Conservation (phyloP, 2,888 invertebrate species). For the Acronicta psi region DNA sequence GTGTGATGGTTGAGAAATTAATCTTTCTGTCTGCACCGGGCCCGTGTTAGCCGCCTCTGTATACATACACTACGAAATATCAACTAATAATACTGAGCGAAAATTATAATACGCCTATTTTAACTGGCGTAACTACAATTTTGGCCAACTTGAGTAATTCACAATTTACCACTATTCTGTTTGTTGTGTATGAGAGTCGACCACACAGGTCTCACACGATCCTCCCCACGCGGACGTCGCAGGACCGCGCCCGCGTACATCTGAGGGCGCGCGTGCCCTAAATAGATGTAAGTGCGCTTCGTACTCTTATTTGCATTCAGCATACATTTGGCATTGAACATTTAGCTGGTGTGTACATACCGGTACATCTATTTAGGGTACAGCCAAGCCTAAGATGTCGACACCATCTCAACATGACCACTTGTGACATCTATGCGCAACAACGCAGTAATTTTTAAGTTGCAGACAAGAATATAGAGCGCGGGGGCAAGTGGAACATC, state of each 20-base stretch:
- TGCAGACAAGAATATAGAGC: conserved; percentile 45
- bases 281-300: conserved; percentile 5
- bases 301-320: neutral
- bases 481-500: conserved; percentile 33
- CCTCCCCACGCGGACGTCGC: conserved; percentile 27
- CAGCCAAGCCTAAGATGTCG: conserved; percentile 25
- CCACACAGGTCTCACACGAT: conserved; percentile 51
- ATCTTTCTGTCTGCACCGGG: conserved; percentile 73
- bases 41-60: conserved; percentile 72
- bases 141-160: conserved; percentile 85
- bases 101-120: conserved; percentile 81
- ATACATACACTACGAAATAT: conserved; percentile 69
- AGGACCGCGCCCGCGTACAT: conserved; percentile 15
- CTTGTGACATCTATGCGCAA: conserved; percentile 39
- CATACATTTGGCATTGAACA: neutral
- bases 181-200: conserved; percentile 55
- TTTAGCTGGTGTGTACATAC: conserved; percentile 3
- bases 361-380: conserved; percentile 21
- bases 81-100: conserved; percentile 85
- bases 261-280: conserved; percentile 13
- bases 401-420: conserved; percentile 35
- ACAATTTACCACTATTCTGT: conserved; percentile 64
- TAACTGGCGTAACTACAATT: conserved; percentile 80
- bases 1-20: conserved; percentile 61
- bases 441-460: conserved; percentile 42